A percentile compares a stretch with the other conserved stretches of the same genome.
Evolutionary conservation across 2,888 invertebrate species (phyloP).

Genomic region (Deilephila porcellus): DNA sequence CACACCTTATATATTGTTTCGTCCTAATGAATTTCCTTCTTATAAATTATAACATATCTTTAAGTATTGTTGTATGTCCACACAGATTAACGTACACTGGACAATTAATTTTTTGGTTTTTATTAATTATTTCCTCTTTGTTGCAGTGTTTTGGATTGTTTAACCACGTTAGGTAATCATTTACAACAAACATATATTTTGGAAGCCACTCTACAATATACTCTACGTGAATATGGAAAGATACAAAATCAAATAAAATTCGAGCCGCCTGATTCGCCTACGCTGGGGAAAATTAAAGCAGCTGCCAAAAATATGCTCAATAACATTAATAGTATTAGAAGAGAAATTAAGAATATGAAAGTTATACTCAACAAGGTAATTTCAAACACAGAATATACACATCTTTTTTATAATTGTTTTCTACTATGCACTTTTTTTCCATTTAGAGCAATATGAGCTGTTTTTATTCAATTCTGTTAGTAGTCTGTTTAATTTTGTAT

Average conservation of each 20-base stretch:
- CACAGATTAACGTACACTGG: too few species aligned
- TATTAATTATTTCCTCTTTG: constrained; percentile 2
- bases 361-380: constrained; percentile 63
- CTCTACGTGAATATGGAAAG: constrained; percentile 70
- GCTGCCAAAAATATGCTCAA: constrained; percentile 57
- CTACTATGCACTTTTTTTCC: too few species aligned
- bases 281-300: constrained; percentile 51
- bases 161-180: constrained; percentile 80
- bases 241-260: constrained; percentile 65
- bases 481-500: too few species aligned
- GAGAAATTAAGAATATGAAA: constrained; percentile 63
- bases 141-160: constrained; percentile 83
- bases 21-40: neutral
- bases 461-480: too few species aligned
- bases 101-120: neutral
- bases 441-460: too few species aligned
- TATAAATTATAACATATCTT: neutral
- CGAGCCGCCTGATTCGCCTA: constrained; percentile 68
- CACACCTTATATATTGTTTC: too few species aligned
- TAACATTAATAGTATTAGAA: constrained; percentile 62
- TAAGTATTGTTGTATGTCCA: too few species aligned
- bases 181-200: constrained; percentile 85
- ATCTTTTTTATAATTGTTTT: neutral
- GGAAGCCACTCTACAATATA: constrained; percentile 83
- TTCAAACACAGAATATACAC: neutral